Evolutionary conservation across 2,888 invertebrate species (phyloP), one percentile per base, ranked within the genome.

Genomic region (Eristalinus aeneus): DNA sequence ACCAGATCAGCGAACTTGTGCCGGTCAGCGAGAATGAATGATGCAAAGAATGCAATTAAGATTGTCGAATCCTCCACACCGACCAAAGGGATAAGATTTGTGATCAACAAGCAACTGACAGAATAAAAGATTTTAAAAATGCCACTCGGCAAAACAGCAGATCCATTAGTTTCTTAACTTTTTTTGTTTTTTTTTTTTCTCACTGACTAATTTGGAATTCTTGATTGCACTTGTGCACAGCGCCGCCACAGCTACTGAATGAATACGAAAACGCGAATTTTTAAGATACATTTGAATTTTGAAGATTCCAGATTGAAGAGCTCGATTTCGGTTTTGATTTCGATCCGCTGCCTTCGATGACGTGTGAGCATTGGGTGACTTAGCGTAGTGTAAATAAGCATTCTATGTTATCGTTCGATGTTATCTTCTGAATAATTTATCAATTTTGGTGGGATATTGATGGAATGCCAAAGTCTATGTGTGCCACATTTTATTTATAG

Each of bases 391-490:
- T 64, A 46, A 56, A 56, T 53, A 27, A 27, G 27, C 34, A 56
- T 61, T 69, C 54, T 54, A 60, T 53, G 53, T 31, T 77, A 78
- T 78, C 64, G 56, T 31, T 20, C 23, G 16, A 54, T 20, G 60
- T 79, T 68, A 81, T 85, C 69, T 81, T 12, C 56, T 85, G 81
- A 77, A 81, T 85, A 77, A 85, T 85, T 77, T 85, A 81, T 85
- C 69, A 76, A 69, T 77, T 77, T 53, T 73, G 71, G 72, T 71
- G 54, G 36, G 69, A 54, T 64, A 77, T 65, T 77, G 71, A 78
- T 64, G 77, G 77, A 63, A 69, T 63, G 67, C n/a, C 32, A 31
- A 54, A 16, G 27, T 20, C 27, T 27, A 10, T 68, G 34, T 20
- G 27, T 65, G 65, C 36, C 56, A 58, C 46, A 67, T 60, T 75